A percentile compares a stretch with the other conserved stretches of the same genome.
These are phyloP conservation scores for Notechis scutatus DNA, from an alignment of 2,113 vertebrate genomes.

Conservation along the genomic window DNA sequence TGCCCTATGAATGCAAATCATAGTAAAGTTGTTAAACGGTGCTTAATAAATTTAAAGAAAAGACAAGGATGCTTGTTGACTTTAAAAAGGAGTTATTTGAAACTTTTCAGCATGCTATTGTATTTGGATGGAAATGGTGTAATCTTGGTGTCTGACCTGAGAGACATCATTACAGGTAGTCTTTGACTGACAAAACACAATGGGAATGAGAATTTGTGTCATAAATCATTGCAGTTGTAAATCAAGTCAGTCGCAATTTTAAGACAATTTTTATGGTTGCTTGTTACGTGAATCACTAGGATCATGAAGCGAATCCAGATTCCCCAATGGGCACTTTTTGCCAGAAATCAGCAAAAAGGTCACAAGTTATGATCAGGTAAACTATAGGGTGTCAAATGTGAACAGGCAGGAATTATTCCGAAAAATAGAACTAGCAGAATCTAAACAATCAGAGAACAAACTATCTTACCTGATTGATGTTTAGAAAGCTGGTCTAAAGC, in stretches of 20 bases:
- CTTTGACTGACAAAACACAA: background rate
- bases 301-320: background rate
- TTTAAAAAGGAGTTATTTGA: background rate
- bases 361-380: background rate
- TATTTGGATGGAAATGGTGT: background rate
- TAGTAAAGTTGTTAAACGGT: background rate
- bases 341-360: background rate
- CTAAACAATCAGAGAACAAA: background rate
- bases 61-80: background rate
- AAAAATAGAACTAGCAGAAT: background rate
- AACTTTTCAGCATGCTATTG: background rate
- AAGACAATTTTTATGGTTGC: background rate
- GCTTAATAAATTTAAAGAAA: background rate
- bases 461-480: background rate
- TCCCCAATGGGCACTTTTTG: background rate
- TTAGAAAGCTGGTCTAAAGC: background rate
- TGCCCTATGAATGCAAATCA: background rate
- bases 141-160: background rate
- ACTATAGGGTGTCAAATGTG: background rate
- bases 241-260: background rate
- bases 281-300: background rate
- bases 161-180: background rate
- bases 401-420: background rate
- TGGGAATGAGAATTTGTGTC: background rate
- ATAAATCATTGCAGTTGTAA: background rate